phyloP scores from a whole-genome alignment of 2,797 vertebrate genomes.

The Notolepis coatsorum region DNA sequence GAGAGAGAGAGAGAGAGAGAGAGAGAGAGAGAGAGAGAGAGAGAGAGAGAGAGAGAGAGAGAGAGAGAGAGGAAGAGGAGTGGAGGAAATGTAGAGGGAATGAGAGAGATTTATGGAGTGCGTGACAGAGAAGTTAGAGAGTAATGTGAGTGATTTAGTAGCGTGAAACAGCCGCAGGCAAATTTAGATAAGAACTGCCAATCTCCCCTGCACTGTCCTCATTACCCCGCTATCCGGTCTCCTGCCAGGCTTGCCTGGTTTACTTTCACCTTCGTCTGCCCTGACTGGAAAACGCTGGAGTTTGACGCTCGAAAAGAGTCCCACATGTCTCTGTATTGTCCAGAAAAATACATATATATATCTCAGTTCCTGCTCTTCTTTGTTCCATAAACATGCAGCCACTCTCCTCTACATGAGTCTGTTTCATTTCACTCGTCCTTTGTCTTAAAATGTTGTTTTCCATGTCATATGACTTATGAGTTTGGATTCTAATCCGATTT shows the following conservation, averaged over 20 bases:
- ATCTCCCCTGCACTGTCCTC: background rate
- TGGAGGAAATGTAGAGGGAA: background rate
- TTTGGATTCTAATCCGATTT: too few relatives aligned
- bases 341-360: background rate
- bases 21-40: conserved; percentile 2
- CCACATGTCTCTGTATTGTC: background rate
- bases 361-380: background rate
- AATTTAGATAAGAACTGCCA: conserved; percentile 17
- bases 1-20: background rate
- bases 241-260: background rate
- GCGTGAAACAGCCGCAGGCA: conserved; percentile 6
- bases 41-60: background rate
- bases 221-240: conserved; percentile 1
- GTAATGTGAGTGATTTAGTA: conserved; percentile 12
- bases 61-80: background rate
- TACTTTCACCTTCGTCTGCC: background rate
- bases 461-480: too few relatives aligned
- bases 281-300: background rate
- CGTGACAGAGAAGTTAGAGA: background rate
- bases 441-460: too few relatives aligned
- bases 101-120: background rate
- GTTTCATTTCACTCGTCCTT: too few relatives aligned
- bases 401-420: too few relatives aligned
- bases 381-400: too few relatives aligned
- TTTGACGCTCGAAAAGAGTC: background rate